Conservation (phyloP, 2,888 invertebrate genomes). For the Drosophila histrio region DNA sequence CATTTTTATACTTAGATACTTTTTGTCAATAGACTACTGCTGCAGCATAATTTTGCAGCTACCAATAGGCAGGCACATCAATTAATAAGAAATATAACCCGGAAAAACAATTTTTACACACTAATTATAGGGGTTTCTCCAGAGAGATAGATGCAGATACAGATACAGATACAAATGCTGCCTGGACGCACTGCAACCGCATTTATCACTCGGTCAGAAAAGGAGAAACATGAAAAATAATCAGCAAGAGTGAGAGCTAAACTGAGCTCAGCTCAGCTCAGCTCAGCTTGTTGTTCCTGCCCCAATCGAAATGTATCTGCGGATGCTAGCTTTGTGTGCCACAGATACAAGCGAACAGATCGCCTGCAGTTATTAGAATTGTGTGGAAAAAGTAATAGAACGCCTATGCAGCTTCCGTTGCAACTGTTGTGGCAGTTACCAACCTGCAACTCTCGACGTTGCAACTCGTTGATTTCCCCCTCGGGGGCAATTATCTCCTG, state of each 20-base stretch:
- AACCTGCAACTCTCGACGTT: constrained; percentile 9
- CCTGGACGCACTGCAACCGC: constrained; percentile 37
- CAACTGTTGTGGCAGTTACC: constrained; percentile 10
- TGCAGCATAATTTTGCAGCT: constrained; percentile 14
- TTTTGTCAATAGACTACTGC: background rate
- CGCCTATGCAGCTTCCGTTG: constrained; percentile 49
- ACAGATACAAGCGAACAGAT: constrained; percentile 31
- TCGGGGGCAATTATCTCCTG: constrained; percentile 57
- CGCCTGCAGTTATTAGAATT: constrained; percentile 67
- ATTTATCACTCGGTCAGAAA: constrained; percentile 51
- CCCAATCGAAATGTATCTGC: constrained; percentile 51
- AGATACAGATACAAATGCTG: constrained; percentile 26
- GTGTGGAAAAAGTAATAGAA: constrained; percentile 63
- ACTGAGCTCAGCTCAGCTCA: background rate
- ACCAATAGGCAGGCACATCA: constrained; percentile 25
- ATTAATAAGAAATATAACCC: constrained; percentile 64
- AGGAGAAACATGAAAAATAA: constrained; percentile 8
- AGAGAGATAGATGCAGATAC: constrained; percentile 23
- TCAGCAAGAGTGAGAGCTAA: constrained; percentile 26
- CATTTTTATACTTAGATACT: background rate
- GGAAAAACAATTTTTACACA: constrained; percentile 56
- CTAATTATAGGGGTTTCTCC: constrained; percentile 54
- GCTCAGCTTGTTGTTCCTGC: background rate
- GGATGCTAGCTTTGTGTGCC: constrained; percentile 32
- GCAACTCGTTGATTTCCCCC: constrained; percentile 57